Base-by-base conservation (phyloP, 2,113 vertebrate species). In the Procapra przewalskii region DNA sequence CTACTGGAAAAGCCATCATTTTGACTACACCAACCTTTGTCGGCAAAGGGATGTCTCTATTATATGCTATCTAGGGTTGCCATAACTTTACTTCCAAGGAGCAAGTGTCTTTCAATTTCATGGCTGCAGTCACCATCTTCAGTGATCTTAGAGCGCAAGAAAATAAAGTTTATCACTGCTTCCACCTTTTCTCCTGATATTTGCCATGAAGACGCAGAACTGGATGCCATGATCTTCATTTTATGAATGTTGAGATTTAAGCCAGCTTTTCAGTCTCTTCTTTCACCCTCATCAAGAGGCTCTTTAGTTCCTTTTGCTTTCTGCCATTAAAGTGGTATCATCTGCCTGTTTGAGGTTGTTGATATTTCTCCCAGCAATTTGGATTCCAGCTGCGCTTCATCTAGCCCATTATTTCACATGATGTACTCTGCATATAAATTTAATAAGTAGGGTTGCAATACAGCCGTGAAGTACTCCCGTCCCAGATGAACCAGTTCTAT, bases 201-300 rank as follows among this genome's bases (percentile, higher is more conserved):
- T 71, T 71, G 5, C 67, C n/a, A 3, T 71, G 19, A 40, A 71
- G n/a, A 40, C 10, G 0, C 2, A 2, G 67, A 36, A 23, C 10
- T 40, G 19, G 19, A 71, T 71, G 67, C 67, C 10, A 6, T 71
- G 5, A 71, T 71, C 67, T 71, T 71, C 5, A 3, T 71, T 71
- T 71, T 40, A 40, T 71, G 67, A 71, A 40, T 23, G 67, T 71
- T 40, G 19, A 71, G n/a, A 40, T 71, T 71, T 40, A 40, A 71
- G n/a, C 67, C n/a, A 71, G 3, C 67, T 71, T 71, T 40, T 36
- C n/a, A 71, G 19, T 23, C 5, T 40, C 5, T 10, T 40, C 67
- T 40, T 71, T 40, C 19, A 40, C 19, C 19, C 19, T 71, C 67
- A 71, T 40, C 10, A 36, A 40, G n/a, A 71, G 67, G 67, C 19